Conservation (phyloP, 2,797 vertebrate species). For the Oreortyx pictus region DNA sequence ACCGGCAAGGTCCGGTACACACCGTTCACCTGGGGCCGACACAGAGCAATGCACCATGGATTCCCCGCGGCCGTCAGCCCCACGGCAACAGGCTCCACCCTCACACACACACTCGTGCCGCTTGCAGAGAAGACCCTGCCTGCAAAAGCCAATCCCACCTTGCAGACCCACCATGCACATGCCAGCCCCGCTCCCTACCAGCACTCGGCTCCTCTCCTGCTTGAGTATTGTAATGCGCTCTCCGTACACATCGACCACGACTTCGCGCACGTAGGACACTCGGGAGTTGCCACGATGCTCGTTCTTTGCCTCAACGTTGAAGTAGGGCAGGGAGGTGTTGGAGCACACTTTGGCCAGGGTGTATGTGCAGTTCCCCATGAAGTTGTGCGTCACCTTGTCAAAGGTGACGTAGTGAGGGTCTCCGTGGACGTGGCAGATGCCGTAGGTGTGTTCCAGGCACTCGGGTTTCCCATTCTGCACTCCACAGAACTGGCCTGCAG, state of each 20-base stretch:
- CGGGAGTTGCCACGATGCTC: constrained; percentile 72
- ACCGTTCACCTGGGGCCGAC: constrained; percentile 81
- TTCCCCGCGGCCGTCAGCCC: not conserved
- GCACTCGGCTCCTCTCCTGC: constrained; percentile 73
- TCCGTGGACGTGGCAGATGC: constrained; percentile 81
- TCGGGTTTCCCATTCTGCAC: constrained; percentile 41
- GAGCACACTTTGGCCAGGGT: constrained; percentile 82
- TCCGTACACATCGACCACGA: constrained; percentile 73
- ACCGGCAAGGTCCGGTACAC: constrained; percentile 83
- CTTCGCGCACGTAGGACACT: constrained; percentile 75
- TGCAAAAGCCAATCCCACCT: not conserved
- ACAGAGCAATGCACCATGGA: not conserved
- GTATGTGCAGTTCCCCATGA: constrained; percentile 84
- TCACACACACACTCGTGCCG: accelerated
- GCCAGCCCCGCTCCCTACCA: constrained; percentile 77
- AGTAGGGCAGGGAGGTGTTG: constrained; percentile 73
- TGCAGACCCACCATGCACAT: accelerated
- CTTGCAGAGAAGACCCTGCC: not conserved
- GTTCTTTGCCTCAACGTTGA: constrained; percentile 83
- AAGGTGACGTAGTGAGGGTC: constrained; percentile 85
- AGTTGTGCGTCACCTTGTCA: constrained; percentile 82
- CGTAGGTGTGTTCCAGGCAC: constrained; percentile 57
- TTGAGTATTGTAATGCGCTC: constrained; percentile 78
- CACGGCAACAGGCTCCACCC: accelerated
- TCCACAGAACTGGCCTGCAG: constrained; percentile 73